Evolutionary conservation across 2,888 invertebrate species (phyloP), one percentile per base, ranked within the genome.

Genomic region (Agonopterix arenella): DNA sequence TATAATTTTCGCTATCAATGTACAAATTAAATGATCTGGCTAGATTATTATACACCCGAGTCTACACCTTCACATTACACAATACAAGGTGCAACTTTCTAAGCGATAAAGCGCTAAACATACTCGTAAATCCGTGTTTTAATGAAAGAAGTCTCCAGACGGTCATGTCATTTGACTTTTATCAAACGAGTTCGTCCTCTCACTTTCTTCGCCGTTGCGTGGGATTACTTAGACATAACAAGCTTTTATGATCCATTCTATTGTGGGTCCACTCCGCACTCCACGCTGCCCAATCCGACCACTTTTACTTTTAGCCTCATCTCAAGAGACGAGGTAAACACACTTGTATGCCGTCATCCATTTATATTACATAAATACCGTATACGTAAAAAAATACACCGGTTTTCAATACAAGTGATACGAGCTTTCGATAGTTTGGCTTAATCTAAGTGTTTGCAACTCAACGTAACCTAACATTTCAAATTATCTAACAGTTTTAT

Each of bases 271-370:
- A 67, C 59, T 66, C 67, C 68, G 74, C 76, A 80, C 76, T 45
- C n/a, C 47, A 67, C 59, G 66, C 67, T 68, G 74, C 76, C 80
- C 76, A 84, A 84, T 74, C 74, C 57, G 66, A 77, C 81, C 70
- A 84, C 85, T 86, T 84, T 86, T 85, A 86, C 86, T 86, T 85
- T 85, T 71, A 58, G 70, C 60, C 59, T 56, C 65, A 62, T 59
- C 66, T 66, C 60, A 55, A 55, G 56, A 64, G 57, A 63, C 60
- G 60, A 66, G 60, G 64, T 68, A 69, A 73, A 70, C 62, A 62
- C 57, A 51, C 50, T 50, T 46, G 8, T 49, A 60, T 75, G 73
- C 72, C 73, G 66, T 74, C 70, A 77, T 36, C 16, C 7, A 8
- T 18, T 9, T 45, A 5, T 28, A 28, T 28, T 28, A 28, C 28